phyloP scores from a whole-genome alignment of 2,113 vertebrate species.

The Puffinus mauretanicus region DNA sequence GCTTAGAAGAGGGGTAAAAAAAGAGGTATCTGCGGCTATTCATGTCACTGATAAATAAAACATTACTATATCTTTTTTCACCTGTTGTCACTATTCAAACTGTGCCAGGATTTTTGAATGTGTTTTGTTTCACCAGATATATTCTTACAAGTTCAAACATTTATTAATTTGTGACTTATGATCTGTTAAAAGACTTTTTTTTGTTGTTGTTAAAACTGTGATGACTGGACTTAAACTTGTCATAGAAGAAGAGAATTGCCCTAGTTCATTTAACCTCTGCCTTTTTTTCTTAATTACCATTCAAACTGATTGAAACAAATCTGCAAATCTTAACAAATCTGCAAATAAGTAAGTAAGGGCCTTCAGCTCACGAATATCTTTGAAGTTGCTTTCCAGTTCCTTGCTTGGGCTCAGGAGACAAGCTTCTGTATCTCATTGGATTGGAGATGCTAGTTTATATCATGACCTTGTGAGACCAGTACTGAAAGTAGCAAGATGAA shows the following conservation, averaged over 20 bases:
- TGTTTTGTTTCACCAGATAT: not conserved
- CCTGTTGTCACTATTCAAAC: not conserved
- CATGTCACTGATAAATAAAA: not conserved
- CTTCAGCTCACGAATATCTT: not conserved
- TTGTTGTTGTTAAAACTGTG: not conserved
- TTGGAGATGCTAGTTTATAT: not conserved
- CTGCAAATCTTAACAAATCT: not conserved
- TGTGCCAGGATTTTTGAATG: not conserved
- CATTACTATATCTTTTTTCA: not conserved
- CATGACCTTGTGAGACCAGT: not conserved
- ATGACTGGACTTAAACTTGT: not conserved
- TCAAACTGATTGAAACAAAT: not conserved
- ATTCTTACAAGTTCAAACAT: not conserved
- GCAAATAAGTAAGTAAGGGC: not conserved
- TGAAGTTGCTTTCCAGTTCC: slow-evolving; percentile 20
- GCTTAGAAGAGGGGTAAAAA: not conserved
- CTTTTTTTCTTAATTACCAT: not conserved
- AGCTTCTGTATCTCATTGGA: not conserved
- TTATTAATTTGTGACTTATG: not conserved
- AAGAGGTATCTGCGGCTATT: not conserved
- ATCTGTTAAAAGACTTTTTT: not conserved
- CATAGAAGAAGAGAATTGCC: not conserved
- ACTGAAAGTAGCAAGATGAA: not conserved
- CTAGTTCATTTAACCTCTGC: not conserved
- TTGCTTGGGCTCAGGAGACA: slow-evolving; percentile 11